phyloP scores from a whole-genome alignment of 1,140 invertebrate species.

The Drosophila persimilis region DNA sequence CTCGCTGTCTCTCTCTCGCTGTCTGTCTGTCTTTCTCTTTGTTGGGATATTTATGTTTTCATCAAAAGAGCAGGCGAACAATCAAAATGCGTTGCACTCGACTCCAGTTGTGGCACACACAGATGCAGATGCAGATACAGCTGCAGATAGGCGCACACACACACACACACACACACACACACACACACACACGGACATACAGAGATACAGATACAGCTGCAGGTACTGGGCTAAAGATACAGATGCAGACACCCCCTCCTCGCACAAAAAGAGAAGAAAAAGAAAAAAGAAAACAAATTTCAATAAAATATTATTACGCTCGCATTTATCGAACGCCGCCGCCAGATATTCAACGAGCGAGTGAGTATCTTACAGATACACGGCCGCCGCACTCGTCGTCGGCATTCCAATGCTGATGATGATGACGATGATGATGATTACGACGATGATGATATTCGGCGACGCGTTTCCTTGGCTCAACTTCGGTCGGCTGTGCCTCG shows the following conservation, averaged over 20 bases:
- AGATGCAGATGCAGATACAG: constrained; percentile 38
- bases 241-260: constrained; percentile 3
- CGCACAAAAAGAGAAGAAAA: constrained; percentile 8
- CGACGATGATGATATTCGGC: constrained; percentile 31
- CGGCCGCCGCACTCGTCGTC: constrained; percentile 52
- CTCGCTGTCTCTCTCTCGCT: constrained; percentile 33
- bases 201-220: constrained; percentile 42
- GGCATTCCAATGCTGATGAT: constrained; percentile 40
- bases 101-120: constrained; percentile 42
- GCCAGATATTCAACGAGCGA: constrained; percentile 8
- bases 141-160: constrained; percentile 34
- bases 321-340: constrained; percentile 71
- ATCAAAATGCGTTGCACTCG: constrained; percentile 76
- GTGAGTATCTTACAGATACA: constrained; percentile 71
- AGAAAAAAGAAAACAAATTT: constrained; percentile 73
- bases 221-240: constrained; percentile 33
- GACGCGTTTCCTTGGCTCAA: constrained; percentile 24
- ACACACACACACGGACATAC: constrained; percentile 5
- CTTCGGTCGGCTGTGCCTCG: constrained; percentile 38
- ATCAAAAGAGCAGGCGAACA: constrained; percentile 78
- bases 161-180: constrained; percentile 12
- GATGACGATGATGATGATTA: constrained; percentile 26
- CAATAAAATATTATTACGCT: constrained; percentile 82
- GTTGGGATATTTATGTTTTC: constrained; percentile 78
- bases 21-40: constrained; percentile 17